Evolutionary conservation across 2,797 vertebrate species (phyloP), one percentile per base, ranked within the genome.

Genomic region (Macropus fuliginosus): DNA sequence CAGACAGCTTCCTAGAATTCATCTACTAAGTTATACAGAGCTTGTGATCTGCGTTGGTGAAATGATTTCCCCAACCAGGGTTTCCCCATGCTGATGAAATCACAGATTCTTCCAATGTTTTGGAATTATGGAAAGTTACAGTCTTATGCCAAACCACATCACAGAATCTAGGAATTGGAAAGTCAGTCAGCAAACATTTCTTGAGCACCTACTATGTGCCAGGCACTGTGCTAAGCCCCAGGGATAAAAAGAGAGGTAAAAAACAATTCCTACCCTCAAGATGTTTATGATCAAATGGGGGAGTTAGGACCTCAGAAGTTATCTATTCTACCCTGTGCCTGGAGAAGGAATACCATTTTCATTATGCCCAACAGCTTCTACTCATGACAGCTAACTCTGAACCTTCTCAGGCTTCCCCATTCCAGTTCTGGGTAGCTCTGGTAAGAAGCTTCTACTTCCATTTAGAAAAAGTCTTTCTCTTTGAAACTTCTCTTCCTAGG

Each of bases 401-500:
- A 54, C 13, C 62, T 91, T 91, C 74, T 92, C 55, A 97, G 95
- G 95, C 87, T 94, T 92, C 93, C 74, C 92, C 0, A 0, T 50
- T 93, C 94, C 66, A 3, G 87, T 95, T 92, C 54, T 54, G 91
- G 93, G 90, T 40, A 0, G 55, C 55, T 93, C 95, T 95, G 93
- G 95, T 94, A 95, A 97, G 94, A 97, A 92, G 90, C 96, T 87
- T 95, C 54, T 94, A 40, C 50, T 91, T 52, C 74, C 54, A 62
- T 50, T 89, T 95, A 3, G 96, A 96, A 96, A 96, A 95, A 95
- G 28, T 56, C 96, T 62, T 56, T 93, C 94, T 95, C 95, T 93
- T 90, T 21, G 0, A 12, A 28, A 31, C 95, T 93, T 96, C 95
- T 92, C 92, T 96, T 54, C 92, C 18, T 1, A 0, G 52, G 52